phyloP scores from a whole-genome alignment of 2,888 invertebrate genomes.

The Lithophane semibrunnea region DNA sequence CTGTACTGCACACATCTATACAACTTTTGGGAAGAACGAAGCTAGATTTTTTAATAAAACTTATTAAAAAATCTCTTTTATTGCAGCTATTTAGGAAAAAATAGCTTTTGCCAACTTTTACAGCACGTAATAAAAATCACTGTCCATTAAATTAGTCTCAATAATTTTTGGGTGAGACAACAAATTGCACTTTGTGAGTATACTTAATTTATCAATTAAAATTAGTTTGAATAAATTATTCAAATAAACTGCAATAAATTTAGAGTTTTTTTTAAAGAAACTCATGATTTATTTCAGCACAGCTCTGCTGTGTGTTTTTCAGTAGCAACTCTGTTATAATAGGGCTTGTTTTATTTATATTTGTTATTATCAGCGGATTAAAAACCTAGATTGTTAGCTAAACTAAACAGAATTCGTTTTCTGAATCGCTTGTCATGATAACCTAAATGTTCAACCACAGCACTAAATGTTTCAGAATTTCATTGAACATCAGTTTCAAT shows the following conservation, averaged over 20 bases:
- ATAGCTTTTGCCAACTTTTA: not conserved
- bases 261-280: too few relatives aligned
- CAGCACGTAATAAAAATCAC: slow-evolving; percentile 24
- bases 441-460: slow-evolving; percentile 16
- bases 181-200: slow-evolving; percentile 11
- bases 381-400: slow-evolving; percentile 25
- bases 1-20: not conserved
- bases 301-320: not conserved
- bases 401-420: slow-evolving; percentile 19
- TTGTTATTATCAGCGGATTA: slow-evolving; percentile 6
- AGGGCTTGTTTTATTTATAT: slow-evolving; percentile 10
- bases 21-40: not conserved
- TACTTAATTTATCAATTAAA: slow-evolving; percentile 35
- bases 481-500: slow-evolving; percentile 30
- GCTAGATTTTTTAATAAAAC: not conserved
- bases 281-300: not conserved
- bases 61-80: not conserved
- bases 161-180: slow-evolving; percentile 7
- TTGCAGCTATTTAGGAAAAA: not conserved
- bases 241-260: slow-evolving; percentile 11
- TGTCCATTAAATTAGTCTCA: slow-evolving; percentile 13
- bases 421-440: slow-evolving; percentile 11
- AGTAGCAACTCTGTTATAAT: not conserved
- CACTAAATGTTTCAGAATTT: slow-evolving; percentile 19
- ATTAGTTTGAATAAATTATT: slow-evolving; percentile 9